Percentiles rank a stretch among this genome's conserved stretches.
Conservation (phyloP, 2,113 vertebrate species). For the Columba janthina region DNA sequence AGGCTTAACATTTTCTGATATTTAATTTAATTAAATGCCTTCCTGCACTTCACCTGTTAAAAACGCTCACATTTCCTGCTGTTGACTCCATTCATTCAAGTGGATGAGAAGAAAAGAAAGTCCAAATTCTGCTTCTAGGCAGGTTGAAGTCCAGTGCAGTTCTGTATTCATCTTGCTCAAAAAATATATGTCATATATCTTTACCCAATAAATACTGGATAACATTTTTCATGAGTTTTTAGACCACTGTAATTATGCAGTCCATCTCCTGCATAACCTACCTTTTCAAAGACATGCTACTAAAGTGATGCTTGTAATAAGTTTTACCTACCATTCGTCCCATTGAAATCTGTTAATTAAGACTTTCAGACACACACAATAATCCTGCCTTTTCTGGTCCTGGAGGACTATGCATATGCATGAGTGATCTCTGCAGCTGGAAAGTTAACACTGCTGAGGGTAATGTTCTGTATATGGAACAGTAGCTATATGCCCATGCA, state of each 20-base stretch:
- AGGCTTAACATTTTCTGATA: not conserved
- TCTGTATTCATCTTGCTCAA: not conserved
- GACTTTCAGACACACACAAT: conserved; percentile 27
- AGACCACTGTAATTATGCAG: conserved; percentile 11
- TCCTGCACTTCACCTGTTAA: not conserved
- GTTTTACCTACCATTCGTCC: not conserved
- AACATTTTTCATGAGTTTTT: conserved; percentile 3
- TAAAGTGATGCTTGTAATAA: not conserved
- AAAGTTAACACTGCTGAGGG: conserved; percentile 32
- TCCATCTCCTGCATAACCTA: not conserved
- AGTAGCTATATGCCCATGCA: conserved; percentile 14
- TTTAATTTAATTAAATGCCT: conserved; percentile 40
- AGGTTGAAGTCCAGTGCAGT: not conserved
- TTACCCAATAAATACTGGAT: not conserved
- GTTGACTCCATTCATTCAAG: not conserved
- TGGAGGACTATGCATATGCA: conserved; percentile 37
- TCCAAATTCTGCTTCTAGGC: not conserved
- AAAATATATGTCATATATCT: not conserved
- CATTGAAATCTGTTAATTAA: conserved; percentile 49
- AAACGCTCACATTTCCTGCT: not conserved
- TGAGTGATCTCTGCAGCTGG: conserved; percentile 46
- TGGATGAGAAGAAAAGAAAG: not conserved
- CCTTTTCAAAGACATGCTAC: not conserved
- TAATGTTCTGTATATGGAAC: conserved; percentile 33
- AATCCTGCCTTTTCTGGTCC: conserved; percentile 21